phyloP scores from a whole-genome alignment of 2,888 invertebrate species.

The Amorpha juglandis region DNA sequence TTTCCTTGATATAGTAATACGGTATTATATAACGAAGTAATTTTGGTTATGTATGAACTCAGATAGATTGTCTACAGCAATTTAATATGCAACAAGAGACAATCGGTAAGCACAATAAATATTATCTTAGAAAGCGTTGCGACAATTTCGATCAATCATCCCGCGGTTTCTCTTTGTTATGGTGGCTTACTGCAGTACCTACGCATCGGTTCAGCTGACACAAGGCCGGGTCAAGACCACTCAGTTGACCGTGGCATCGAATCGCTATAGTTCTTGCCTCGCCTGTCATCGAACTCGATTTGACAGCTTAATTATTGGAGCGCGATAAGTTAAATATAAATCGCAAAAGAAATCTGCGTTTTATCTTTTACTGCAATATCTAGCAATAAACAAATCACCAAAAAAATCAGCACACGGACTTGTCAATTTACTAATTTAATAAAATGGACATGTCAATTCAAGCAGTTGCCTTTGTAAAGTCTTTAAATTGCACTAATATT shows the following conservation, averaged over 20 bases:
- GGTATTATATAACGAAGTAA: not conserved
- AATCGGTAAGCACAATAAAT: not conserved
- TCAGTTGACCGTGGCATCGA: conserved; percentile 64
- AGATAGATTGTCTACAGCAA: not conserved
- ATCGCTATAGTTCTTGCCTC: conserved; percentile 42
- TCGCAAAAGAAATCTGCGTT: conserved; percentile 2
- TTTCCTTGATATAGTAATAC: not conserved
- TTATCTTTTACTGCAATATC: not conserved
- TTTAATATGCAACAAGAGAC: not conserved
- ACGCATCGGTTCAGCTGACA: conserved; percentile 48
- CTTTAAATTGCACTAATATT: conserved; percentile 9
- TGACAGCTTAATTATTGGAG: conserved; percentile 40
- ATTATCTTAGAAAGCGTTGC: conserved; percentile 25
- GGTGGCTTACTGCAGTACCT: conserved; percentile 33
- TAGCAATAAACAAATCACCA: not conserved
- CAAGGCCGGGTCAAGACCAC: conserved; percentile 67
- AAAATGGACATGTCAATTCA: not conserved
- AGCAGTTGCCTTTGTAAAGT: not conserved
- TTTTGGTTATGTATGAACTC: too few relatives aligned
- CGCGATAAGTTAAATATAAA: conserved; percentile 25
- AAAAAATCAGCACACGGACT: conserved; percentile 8
- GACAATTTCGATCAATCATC: conserved; percentile 22
- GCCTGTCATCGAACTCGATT: conserved; percentile 58
- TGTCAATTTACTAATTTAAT: conserved; percentile 7
- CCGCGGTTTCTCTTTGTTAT: conserved; percentile 20